These are phyloP conservation scores for Notarius quadriscutis DNA, from an alignment of 2,113 vertebrate species.

Conservation along the genomic window DNA sequence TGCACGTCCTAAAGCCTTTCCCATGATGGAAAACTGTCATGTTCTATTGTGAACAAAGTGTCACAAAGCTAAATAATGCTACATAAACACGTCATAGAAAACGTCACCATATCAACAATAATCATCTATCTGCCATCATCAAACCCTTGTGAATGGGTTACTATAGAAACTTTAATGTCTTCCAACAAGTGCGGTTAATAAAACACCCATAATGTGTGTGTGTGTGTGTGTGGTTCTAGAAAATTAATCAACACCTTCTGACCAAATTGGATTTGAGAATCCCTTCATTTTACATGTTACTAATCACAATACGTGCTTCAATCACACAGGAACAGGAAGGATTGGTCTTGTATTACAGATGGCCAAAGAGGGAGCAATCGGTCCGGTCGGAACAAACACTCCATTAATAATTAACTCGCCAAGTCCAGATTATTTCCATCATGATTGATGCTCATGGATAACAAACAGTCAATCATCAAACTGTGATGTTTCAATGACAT, in stretches of 20 bases:
- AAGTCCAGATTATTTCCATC: neutral
- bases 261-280: neutral
- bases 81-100: neutral
- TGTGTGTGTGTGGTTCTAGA: no score
- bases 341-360: neutral
- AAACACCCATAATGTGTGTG: no score
- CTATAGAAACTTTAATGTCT: neutral
- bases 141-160: neutral
- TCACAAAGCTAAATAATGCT: no score
- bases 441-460: conserved; percentile 10
- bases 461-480: conserved; percentile 2
- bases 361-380: neutral
- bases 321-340: neutral
- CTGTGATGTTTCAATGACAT: neutral
- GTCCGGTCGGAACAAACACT: neutral
- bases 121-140: neutral
- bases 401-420: conserved; percentile 23
- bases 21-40: neutral
- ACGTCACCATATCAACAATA: neutral
- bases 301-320: neutral
- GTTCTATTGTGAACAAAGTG: neutral
- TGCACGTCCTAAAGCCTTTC: no score
- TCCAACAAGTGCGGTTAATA: neutral
- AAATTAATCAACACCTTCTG: neutral
- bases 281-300: neutral